Conservation (phyloP, 2,888 invertebrate species). For the Cremastobaeus sp. region DNA sequence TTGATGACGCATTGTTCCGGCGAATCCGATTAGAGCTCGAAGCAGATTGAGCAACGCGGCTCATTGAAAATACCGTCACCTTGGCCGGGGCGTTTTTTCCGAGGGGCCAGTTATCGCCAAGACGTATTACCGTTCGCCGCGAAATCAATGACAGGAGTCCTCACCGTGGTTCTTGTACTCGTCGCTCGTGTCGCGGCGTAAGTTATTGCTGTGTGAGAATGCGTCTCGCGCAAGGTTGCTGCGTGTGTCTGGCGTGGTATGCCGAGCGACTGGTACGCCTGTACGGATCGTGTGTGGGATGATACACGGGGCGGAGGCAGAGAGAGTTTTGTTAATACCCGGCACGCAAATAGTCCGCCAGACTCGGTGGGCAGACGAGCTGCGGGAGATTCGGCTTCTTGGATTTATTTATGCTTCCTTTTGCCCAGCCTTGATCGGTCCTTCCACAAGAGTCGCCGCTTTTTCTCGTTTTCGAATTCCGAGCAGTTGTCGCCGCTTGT, state of each 20-base stretch:
- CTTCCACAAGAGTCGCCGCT: conserved; percentile 15
- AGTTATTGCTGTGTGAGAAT: conserved; percentile 59
- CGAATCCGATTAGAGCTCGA: no score
- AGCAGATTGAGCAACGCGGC: conserved; percentile 35
- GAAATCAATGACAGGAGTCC: conserved; percentile 57
- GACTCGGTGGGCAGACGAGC: conserved; percentile 58
- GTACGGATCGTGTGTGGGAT: conserved; percentile 61
- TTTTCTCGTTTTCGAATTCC: conserved; percentile 23
- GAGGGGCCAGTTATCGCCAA: conserved; percentile 46
- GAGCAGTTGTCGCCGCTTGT: neutral
- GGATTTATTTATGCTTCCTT: conserved; percentile 60
- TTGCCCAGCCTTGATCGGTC: conserved; percentile 56
- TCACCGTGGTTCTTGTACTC: conserved; percentile 45
- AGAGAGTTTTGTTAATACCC: conserved; percentile 59
- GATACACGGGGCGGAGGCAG: conserved; percentile 58
- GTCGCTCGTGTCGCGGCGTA: conserved; percentile 46
- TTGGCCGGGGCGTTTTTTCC: conserved; percentile 26
- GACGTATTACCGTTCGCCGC: conserved; percentile 59
- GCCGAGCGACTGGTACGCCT: conserved; percentile 49
- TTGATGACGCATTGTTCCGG: no score
- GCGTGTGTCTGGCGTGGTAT: conserved; percentile 26
- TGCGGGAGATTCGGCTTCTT: conserved; percentile 57
- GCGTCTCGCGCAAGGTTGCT: conserved; percentile 54
- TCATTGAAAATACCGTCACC: conserved; percentile 52
- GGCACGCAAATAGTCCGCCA: conserved; percentile 62